phyloP scores from a whole-genome alignment of 2,113 vertebrate species.

The Xenopus borealis region DNA sequence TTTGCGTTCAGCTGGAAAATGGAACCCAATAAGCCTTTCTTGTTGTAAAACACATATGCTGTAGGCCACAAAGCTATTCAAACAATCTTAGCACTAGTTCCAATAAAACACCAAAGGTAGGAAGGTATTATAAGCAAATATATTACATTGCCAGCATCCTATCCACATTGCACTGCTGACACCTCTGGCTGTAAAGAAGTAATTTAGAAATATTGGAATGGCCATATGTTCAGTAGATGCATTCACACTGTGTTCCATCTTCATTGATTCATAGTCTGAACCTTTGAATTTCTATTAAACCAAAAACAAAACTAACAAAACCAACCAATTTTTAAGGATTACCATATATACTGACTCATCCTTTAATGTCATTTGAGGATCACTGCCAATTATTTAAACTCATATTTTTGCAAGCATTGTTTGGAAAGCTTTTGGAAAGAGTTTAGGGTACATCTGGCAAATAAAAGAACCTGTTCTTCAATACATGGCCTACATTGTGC shows the following conservation, averaged over 20 bases:
- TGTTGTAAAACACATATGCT: not conserved
- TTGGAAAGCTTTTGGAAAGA: too few relatives aligned
- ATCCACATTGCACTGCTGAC: not conserved
- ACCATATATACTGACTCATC: too few relatives aligned
- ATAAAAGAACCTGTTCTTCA: too few relatives aligned
- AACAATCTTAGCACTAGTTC: not conserved
- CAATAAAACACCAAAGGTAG: not conserved
- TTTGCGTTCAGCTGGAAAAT: not conserved
- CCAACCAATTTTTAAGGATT: too few relatives aligned
- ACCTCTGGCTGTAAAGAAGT: not conserved
- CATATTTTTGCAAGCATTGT: too few relatives aligned
- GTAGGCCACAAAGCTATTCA: not conserved
- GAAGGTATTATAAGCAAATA: not conserved
- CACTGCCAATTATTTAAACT: too few relatives aligned
- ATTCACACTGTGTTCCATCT: not conserved
- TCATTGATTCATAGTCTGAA: slow-evolving; percentile 3
- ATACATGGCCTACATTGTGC: too few relatives aligned
- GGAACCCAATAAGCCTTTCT: not conserved
- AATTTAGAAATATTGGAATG: not conserved
- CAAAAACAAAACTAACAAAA: too few relatives aligned
- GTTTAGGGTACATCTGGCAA: too few relatives aligned
- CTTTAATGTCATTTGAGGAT: too few relatives aligned
- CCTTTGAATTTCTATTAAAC: not conserved
- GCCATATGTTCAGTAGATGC: not conserved
- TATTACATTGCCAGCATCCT: not conserved